Base-by-base conservation (phyloP, 2,113 vertebrate genomes). In the Odocoileus hemionus region DNA sequence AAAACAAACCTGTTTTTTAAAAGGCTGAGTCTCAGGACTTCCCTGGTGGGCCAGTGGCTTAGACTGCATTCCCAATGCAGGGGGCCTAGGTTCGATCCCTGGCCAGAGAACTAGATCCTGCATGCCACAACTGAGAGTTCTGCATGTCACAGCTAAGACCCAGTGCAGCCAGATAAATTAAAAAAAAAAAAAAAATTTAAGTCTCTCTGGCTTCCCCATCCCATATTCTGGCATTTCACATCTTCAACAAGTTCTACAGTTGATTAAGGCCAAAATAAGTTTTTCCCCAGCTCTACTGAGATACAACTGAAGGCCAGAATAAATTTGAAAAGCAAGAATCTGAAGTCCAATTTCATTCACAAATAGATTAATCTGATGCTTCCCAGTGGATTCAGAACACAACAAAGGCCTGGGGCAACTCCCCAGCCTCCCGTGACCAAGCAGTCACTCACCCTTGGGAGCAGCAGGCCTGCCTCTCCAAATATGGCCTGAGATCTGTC, bases 401-500 rank as follows among this genome's bases (percentile, higher is more conserved):
- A 50, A 58, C 64, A 83, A 91, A 87, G 91, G 55, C 61, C 74
- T 23, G 36, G 55, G 76, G 36, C 47, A 15, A 91, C n/a, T 3
- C 5, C 45, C 79, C 43, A 91, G 86, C 50, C 50, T 89, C 85
- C 89, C 64, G 9, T 58, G 54, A 90, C 43, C 26, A 86, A 25
- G 55, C 55, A 94, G 55, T 89, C 47, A 67, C 70, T 76, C 54
- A 89, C 83, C 57, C 43, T 50, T 55, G 64, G 45, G 83, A 92
- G 33, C 33, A 83, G 21, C 36, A 83, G 60, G 79, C 92, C n/a
- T 91, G 43, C 58, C 45, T 94, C 83, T 92, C 93, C 91, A 96
- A 94, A 97, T 87, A 95, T 89, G 52, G 93, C 36, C 80, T 90
- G n/a, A 70, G 25, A 95, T 28, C 58, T 74, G 36, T 64, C n/a